Conservation (phyloP, 2,797 vertebrate genomes). For the Mormyrops attenuatus region DNA sequence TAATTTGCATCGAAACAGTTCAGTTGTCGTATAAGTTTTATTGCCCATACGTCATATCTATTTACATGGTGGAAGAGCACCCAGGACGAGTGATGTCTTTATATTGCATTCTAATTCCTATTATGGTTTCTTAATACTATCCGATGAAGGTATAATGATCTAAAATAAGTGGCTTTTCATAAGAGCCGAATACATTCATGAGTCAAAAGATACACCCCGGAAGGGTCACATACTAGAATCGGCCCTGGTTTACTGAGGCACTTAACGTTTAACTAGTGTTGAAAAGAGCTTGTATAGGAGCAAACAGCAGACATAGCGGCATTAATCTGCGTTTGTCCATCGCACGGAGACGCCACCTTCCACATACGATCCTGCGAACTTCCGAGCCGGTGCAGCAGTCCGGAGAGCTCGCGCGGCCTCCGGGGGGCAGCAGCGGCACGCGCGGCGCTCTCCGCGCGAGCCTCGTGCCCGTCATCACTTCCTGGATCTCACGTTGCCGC, state of each 20-base stretch:
- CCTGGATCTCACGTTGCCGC: conserved; percentile 24
- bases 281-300: not conserved
- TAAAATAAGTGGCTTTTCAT: not conserved
- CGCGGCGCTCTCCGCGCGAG: not conserved
- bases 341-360: not conserved
- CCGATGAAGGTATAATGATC: not conserved
- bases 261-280: not conserved
- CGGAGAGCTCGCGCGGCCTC: not conserved
- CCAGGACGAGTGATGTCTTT: not conserved
- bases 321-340: not conserved
- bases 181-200: not conserved
- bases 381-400: not conserved
- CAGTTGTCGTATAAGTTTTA: not conserved
- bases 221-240: not conserved
- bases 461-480: conserved; percentile 20
- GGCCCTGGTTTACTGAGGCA: not conserved
- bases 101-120: not conserved
- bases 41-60: not conserved
- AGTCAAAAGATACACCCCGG: not conserved
- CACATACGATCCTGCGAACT: not conserved
- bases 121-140: not conserved
- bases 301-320: not conserved
- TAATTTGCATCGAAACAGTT: not conserved
- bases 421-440: conserved; percentile 7
- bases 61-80: not conserved